Base-by-base conservation (phyloP, 2,797 vertebrate species). In the Eleutherodactylus coqui region DNA sequence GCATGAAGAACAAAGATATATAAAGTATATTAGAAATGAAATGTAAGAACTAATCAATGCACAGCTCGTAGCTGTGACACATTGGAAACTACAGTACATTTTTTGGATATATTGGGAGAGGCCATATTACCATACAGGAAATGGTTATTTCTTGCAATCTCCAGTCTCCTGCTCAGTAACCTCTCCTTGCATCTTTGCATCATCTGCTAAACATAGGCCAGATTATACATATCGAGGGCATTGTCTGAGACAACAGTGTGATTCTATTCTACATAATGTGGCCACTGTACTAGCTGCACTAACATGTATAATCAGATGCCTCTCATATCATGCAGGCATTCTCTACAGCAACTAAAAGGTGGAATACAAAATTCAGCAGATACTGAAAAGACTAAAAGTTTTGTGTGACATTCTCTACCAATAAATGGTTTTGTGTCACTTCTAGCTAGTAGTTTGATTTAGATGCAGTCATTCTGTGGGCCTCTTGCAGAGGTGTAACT, bases 201-300 rank as follows among this genome's bases (percentile, higher is more conserved):
- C 81, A 87, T 84, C 53, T 78, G 43, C 58, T 64, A 82, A 87
- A 84, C 38, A 76, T 58, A 80, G 81, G 82, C 76, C 82, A 81
- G 69, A 55, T 80, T 76, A 73, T 78, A 84, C 47, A 84, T 49
- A 87, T 84, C 62, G 55, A 75, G 69, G 70, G 69, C 70, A 87
- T 84, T 87, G 86, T 87, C 53, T 64, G 70, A 77, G 29, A 82
- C 78, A 86, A 70, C 36, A 82, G 69, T 62, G 53, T 45, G 29
- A 84, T 84, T 84, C 21, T 79, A 69, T 19, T 55, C 69, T 17
- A 38, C 55, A 87, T 70, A 87, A 84, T 80, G 58, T 36, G 55
- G 51, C 69, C 82, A 81, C 82, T 85, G 77, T 85, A 38, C 29
- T 49, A 87, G 86, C 41, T 70, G 17, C 79, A 70, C 67, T 55